phyloP scores from a whole-genome alignment of 2,797 vertebrate genomes.

The Ctenopoma multispine region DNA sequence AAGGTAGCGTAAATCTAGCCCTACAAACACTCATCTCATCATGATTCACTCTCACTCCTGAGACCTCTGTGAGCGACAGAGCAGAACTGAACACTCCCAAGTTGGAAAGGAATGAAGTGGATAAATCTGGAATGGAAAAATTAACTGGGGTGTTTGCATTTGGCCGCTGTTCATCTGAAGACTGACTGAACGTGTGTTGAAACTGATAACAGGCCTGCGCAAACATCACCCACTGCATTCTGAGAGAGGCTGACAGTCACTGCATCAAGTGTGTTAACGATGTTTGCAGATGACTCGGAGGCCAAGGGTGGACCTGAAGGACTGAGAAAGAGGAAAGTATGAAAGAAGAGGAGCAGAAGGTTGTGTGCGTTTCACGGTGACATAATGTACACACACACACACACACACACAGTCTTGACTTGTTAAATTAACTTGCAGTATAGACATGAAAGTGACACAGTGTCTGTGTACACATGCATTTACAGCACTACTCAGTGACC shows the following conservation, averaged over 20 bases:
- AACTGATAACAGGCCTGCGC: conserved; percentile 52
- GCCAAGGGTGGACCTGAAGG: conserved; percentile 40
- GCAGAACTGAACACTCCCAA: conserved; percentile 65
- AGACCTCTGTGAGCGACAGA: conserved; percentile 51
- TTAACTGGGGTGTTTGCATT: conserved; percentile 64
- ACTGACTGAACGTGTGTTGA: conserved; percentile 53
- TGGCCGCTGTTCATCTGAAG: conserved; percentile 46
- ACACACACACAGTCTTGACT: conserved; percentile 28
- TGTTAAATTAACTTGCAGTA: conserved; percentile 50
- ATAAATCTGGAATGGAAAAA: conserved; percentile 72
- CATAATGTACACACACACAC: conserved; percentile 15
- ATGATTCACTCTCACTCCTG: conserved; percentile 28
- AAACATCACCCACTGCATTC: conserved; percentile 57
- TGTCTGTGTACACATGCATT: conserved; percentile 69
- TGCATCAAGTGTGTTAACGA: conserved; percentile 63
- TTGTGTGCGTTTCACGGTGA: conserved; percentile 37
- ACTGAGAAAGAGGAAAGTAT: conserved; percentile 29
- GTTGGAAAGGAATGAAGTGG: conserved; percentile 53
- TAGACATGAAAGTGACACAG: conserved; percentile 66
- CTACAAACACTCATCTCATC: conserved; percentile 6
- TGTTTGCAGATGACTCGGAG: conserved; percentile 75
- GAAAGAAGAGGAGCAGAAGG: conserved; percentile 24
- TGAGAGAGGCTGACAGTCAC: conserved; percentile 55
- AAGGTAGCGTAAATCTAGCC: conserved; percentile 44
- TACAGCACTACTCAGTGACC: conserved; percentile 55